Conservation (phyloP, 64 coral and sea anemone genomes). For the Actinia equina region DNA sequence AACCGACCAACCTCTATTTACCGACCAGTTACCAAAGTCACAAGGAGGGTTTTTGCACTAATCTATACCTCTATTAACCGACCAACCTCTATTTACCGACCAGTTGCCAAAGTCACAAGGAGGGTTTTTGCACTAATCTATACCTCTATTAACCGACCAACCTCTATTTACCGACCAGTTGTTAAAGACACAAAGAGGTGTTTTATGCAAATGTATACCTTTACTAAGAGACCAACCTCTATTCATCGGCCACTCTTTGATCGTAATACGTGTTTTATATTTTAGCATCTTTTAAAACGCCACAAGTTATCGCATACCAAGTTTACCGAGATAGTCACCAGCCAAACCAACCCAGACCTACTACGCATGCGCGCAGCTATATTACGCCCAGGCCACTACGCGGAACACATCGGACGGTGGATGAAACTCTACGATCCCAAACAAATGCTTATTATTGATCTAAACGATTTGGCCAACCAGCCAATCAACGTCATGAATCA, state of each 20-base stretch:
- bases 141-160: too few relatives aligned
- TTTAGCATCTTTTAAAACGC: neutral
- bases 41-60: too few relatives aligned
- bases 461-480: constrained; percentile 41
- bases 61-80: too few relatives aligned
- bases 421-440: constrained; percentile 85
- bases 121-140: too few relatives aligned
- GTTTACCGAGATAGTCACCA: constrained; percentile 75
- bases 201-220: too few relatives aligned
- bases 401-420: constrained; percentile 84
- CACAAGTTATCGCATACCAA: constrained; percentile 36
- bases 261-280: neutral
- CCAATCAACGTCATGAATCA: constrained; percentile 56
- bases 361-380: constrained; percentile 50
- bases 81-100: too few relatives aligned
- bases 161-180: too few relatives aligned
- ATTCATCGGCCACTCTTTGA: neutral
- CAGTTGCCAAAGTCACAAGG: too few relatives aligned
- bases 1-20: too few relatives aligned
- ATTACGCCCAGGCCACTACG: constrained; percentile 82
- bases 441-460: constrained; percentile 55
- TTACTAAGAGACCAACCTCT: too few relatives aligned
- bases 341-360: constrained; percentile 26
- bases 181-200: too few relatives aligned
- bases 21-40: too few relatives aligned